Base-by-base conservation (phyloP, 2,888 invertebrate genomes). In the Pteria penguin region DNA sequence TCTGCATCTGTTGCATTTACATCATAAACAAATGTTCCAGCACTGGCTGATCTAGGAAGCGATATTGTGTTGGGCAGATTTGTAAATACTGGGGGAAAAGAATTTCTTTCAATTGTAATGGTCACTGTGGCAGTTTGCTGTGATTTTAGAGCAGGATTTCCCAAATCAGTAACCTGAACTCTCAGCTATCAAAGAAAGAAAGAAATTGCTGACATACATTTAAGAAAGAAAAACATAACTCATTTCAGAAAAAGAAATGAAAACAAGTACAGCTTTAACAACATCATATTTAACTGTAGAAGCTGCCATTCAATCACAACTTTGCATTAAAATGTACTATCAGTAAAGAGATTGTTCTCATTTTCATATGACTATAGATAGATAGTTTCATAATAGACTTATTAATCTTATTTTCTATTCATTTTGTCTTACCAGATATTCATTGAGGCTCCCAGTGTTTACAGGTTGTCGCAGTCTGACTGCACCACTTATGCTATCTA, bases 101-200 rank as follows among this genome's bases (percentile, higher is more conserved):
- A 68, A 72, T 90, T 89, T 22, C 88, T 74, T 27, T 78, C 71
- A 4, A 88, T 81, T 22, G 69, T 77, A 1, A 90, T 82, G 8
- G 76, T 82, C 1, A 89, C 81, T 4, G 86, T 81, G 27, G 86
- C 87, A 2, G 79, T 66, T 2, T 75, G 68, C 1, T 69, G 67
- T 29, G 81, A 82, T 33, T 74, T 61, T n/a, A 86, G 75, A 0
- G 85, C 75, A n/a, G 84, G 84, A 1, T 78, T 73, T 8, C 89
- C 90, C 33, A 72, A 75, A 73, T 91, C 90, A 14, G 75, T 65
- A 2, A 89, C 90, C 60, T 78, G 67, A 1, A 90, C 83, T 3
- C 82, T 82, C 72, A 88, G 72, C 87, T 88, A 81, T 11, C 78
- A 72, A n/a, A 60, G 22, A 62, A 4, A 72, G 4, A 0, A 52